Base-by-base conservation (phyloP, 2,888 invertebrate species). In the Meta bourneti region DNA sequence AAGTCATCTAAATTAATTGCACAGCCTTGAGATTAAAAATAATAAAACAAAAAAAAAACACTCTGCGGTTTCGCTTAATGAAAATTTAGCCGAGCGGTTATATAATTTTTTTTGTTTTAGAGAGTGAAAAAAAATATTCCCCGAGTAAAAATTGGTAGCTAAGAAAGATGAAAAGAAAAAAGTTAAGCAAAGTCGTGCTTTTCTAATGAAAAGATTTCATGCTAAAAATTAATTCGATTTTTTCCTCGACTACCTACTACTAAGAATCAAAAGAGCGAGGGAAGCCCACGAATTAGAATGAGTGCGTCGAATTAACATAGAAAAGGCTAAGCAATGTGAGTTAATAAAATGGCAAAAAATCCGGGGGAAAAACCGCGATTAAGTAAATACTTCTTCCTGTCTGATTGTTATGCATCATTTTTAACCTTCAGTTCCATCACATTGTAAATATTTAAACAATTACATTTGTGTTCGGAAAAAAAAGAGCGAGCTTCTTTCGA, bases 1-100 rank as follows among this genome's bases (percentile, higher is more conserved):
- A 87, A 87, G 80, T 87, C 86, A 87, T 87, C 72, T 87, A 79
- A 87, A 87, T 87, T 87, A 87, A 80, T 87, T 87, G 87, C 80
- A 72, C 52, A 54, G 49, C 79, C 72, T 72, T 11, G 70, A 49
- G 51, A 49, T 71, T 52, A 80, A 79, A 78, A 79, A 80, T 11
- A 7, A 20, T 20, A 11, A 61, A 61, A 54, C 7, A n/a, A 79
- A 61, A 69, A 77, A 19, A 54, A 74, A 34, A 51, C 51, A 51
- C 51, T 16, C 69, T 70, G 87, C 54, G 87, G 87, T 87, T 87
- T 79, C 71, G 72, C 52, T 80, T 87, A 78, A 87, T 87, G 78
- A 87, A 80, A 80, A 80, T 86, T 86, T 78, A 86, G 86, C 78
- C 86, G 70, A 52, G 69, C 78, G 78, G 61, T 71, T 61, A 86